phyloP scores from a whole-genome alignment of 2,888 invertebrate species.

The Tinea semifulvella region DNA sequence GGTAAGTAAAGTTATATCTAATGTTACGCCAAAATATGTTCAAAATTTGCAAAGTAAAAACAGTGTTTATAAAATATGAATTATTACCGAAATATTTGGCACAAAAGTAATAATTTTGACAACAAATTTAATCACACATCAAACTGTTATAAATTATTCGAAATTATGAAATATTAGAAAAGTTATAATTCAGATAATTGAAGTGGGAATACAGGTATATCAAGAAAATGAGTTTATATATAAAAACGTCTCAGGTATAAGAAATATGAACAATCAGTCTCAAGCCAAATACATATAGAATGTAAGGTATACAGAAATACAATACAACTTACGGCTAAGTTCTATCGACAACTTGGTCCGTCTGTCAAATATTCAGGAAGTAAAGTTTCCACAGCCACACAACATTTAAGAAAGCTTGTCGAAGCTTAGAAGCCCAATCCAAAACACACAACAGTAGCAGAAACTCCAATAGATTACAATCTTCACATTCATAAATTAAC shows the following conservation, averaged over 20 bases:
- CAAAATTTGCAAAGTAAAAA: neutral
- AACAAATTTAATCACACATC: neutral
- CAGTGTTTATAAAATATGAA: neutral
- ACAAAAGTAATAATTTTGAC: conserved; percentile 6
- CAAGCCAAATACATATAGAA: conserved; percentile 32
- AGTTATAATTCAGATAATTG: neutral
- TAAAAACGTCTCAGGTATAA: conserved; percentile 36
- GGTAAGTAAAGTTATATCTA: no score
- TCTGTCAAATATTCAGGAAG: conserved; percentile 5
- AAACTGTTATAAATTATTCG: neutral
- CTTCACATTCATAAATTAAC: conserved; percentile 3
- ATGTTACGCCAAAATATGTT: conserved; percentile 1
- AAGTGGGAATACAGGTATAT: conserved; percentile 3
- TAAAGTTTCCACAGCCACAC: neutral
- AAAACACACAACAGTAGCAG: neutral
- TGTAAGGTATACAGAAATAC: conserved; percentile 27
- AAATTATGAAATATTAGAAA: neutral
- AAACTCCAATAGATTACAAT: neutral
- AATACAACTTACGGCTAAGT: conserved; percentile 15
- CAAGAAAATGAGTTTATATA: conserved; percentile 15
- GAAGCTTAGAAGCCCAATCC: conserved; percentile 3
- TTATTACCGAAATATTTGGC: conserved; percentile 5
- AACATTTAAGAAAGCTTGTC: neutral
- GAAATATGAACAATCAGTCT: conserved; percentile 55
- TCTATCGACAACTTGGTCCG: conserved; percentile 19